phyloP scores from a whole-genome alignment of 2,888 invertebrate genomes.

The Harpalus rufipes region DNA sequence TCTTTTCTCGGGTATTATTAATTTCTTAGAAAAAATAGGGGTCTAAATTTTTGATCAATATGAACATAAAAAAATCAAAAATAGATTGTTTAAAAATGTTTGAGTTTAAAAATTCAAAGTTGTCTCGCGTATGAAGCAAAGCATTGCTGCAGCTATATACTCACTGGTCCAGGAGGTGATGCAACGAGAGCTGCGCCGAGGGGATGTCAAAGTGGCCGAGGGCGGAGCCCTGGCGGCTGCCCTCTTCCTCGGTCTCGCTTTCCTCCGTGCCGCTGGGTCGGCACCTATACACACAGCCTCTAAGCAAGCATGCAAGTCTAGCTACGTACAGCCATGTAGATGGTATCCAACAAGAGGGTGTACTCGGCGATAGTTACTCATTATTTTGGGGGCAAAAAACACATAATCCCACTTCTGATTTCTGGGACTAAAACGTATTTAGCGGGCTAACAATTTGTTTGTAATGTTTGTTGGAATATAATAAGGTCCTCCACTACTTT shows the following conservation, averaged over 20 bases:
- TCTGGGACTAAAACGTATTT: too few species aligned
- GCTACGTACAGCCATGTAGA: constrained; percentile 45
- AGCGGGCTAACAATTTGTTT: too few species aligned
- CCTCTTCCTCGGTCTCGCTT: constrained; percentile 88
- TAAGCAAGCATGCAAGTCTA: constrained; percentile 67
- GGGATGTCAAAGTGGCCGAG: constrained; percentile 73
- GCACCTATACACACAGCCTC: constrained; percentile 72
- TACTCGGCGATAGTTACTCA: not conserved
- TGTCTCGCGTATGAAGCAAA: constrained; percentile 67
- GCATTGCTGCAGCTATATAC: constrained; percentile 71
- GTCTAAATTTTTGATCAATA: too few species aligned
- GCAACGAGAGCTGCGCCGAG: constrained; percentile 75
- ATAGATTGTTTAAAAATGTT: too few species aligned
- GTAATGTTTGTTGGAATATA: too few species aligned
- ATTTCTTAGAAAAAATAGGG: too few species aligned
- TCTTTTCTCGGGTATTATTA: too few species aligned
- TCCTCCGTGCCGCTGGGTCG: constrained; percentile 84
- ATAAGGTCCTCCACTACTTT: too few species aligned
- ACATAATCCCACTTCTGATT: too few species aligned
- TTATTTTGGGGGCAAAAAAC: not conserved
- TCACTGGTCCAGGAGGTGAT: constrained; percentile 77
- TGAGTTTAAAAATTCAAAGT: too few species aligned
- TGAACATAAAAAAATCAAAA: too few species aligned
- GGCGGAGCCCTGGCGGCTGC: constrained; percentile 76
- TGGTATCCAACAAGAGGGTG: not conserved